A percentile compares a stretch with the other conserved stretches of the same genome.
phyloP scores from a whole-genome alignment of 2,797 vertebrate species.

The Liasis olivaceus region DNA sequence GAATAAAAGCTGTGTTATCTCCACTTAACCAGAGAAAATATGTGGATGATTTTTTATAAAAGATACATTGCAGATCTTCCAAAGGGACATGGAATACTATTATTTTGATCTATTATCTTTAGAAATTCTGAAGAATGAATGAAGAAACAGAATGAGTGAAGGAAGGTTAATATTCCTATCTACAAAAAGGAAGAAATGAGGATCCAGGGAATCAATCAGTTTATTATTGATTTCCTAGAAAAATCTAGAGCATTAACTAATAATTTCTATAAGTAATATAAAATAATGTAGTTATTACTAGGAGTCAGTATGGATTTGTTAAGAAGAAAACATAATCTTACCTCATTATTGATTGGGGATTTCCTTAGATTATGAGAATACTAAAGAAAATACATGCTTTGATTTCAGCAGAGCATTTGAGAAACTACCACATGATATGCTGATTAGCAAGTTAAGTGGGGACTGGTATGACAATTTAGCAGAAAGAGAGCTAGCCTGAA shows the following conservation, averaged over 20 bases:
- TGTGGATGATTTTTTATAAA: neutral
- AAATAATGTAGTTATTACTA: neutral
- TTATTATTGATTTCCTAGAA: neutral
- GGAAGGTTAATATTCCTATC: neutral
- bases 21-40: neutral
- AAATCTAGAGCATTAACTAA: neutral
- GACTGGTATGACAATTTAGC: neutral
- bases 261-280: neutral
- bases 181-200: neutral
- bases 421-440: neutral
- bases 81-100: neutral
- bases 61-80: neutral
- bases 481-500: neutral
- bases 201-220: neutral
- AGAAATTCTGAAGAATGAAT: neutral
- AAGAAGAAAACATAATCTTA: neutral
- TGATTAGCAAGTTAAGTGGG: neutral
- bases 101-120: neutral
- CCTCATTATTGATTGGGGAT: neutral
- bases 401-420: neutral
- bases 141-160: neutral
- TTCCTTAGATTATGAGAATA: neutral
- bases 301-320: neutral
- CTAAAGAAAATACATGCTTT: neutral
- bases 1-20: neutral